Base-by-base conservation (phyloP, 2,113 vertebrate genomes). In the Thomomys bottae region DNA sequence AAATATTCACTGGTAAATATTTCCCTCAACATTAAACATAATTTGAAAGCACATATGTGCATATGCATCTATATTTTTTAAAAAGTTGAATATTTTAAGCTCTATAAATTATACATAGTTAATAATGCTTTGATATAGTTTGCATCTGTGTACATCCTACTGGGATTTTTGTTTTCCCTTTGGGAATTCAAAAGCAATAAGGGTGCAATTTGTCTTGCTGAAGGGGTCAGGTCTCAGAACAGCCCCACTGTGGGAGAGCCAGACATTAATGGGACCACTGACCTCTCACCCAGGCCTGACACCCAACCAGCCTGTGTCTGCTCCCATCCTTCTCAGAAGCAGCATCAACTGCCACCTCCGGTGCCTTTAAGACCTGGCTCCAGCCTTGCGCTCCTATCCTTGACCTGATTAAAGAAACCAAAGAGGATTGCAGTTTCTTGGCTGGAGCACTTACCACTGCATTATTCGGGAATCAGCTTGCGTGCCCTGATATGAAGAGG, bases 341-440 rank as follows among this genome's bases (percentile, higher is more conserved):
- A 1, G 1, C 1, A 18, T 49, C 57, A 71, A 81, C 49, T 32
- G 18, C 83, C 63, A 81, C 81, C 71, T 79, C 87, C 86, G 76
- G 49, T 54, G 45, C 45, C 45, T 84, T n/a, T 61, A 59, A 76
- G 75, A 85, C 36, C 36, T 73, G 5, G 0, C 38, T 90, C 70
- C 20, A 12, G 0, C 66, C 79, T 49, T 57, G 77, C 66, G 77
- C 66, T 87, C 78, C 38, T 1, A 63, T 67, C 88, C 96, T 72
- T 93, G 82, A 68, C 84, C 94, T 84, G 59, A 90, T 84, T 92
- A 72, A 92, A 72, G 80, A 93, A 90, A 89, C 77, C 73, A 89
- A 73, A n/a, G 0, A 21, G 63, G 8, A 72, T 87, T 79, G 92
- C 5, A 3, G 66, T 40, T 61, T 42, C 42, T 0, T 0, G 5